Evolutionary conservation across 2,113 vertebrate species (phyloP).

Genomic region (Alouatta palliata): DNA sequence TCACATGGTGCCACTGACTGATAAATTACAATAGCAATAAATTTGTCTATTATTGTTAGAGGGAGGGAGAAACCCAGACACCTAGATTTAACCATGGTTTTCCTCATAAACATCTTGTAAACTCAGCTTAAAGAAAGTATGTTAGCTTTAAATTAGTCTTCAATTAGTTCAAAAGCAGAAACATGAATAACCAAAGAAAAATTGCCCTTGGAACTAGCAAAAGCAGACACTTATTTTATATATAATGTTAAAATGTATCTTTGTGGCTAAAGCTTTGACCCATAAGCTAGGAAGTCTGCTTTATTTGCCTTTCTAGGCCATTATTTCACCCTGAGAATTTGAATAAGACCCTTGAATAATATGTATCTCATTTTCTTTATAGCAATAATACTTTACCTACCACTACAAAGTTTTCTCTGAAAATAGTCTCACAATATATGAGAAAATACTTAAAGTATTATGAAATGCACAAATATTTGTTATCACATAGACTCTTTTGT

Average conservation of each 20-base stretch:
- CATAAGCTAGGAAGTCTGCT: background rate
- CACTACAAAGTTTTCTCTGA: conserved; percentile 18
- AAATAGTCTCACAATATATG: conserved; percentile 3
- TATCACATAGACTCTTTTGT: conserved; percentile 2
- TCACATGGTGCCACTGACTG: background rate
- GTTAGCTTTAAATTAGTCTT: conserved; percentile 49
- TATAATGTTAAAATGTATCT: background rate
- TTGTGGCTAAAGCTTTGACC: background rate
- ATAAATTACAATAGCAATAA: conserved; percentile 34
- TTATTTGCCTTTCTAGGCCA: conserved; percentile 3
- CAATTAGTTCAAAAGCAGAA: conserved; percentile 34
- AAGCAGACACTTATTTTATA: background rate
- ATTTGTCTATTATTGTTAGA: conserved; percentile 45
- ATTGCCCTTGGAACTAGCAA: background rate
- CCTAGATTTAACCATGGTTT: background rate
- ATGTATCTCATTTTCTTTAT: conserved; percentile 43
- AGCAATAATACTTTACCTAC: conserved; percentile 49
- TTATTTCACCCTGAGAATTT: conserved; percentile 13
- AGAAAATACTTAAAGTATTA: conserved; percentile 48
- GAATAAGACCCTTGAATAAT: conserved; percentile 37
- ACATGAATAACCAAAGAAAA: conserved; percentile 12
- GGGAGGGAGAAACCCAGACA: background rate
- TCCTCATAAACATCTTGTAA: background rate
- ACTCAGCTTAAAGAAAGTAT: background rate
- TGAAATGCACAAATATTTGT: background rate